Conservation (phyloP, 1,140 invertebrate genomes). For the Drosophila ercepeae region DNA sequence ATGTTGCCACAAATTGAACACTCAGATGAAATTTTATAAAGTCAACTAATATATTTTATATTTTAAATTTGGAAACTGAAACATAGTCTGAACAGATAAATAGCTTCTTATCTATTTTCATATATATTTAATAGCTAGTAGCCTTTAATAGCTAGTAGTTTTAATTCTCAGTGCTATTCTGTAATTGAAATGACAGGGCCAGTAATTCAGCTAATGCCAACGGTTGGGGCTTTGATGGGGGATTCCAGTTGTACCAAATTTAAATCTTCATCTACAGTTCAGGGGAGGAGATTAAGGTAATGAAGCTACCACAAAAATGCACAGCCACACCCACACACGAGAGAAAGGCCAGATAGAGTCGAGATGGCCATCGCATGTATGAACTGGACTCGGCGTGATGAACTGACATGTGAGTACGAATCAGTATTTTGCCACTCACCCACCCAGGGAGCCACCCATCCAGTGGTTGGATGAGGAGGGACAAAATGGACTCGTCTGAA, state of each 20-base stretch:
- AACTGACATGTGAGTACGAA: slow-evolving; percentile 41
- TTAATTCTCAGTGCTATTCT: neutral
- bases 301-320: slow-evolving; percentile 53
- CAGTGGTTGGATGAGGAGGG: slow-evolving; percentile 3
- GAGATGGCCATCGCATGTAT: slow-evolving; percentile 4
- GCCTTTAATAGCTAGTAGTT: neutral
- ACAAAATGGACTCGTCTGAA: slow-evolving; percentile 41
- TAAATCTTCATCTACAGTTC: neutral
- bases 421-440: slow-evolving; percentile 34
- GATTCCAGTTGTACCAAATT: neutral
- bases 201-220: slow-evolving; percentile 28
- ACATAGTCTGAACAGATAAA: neutral
- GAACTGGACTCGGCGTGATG: slow-evolving; percentile 29
- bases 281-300: slow-evolving; percentile 21
- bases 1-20: slow-evolving; percentile 9
- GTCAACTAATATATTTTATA: neutral
- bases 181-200: slow-evolving; percentile 37
- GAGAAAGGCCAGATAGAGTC: neutral
- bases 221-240: slow-evolving; percentile 5
- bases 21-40: neutral
- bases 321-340: slow-evolving; percentile 5
- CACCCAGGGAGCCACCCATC: neutral
- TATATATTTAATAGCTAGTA: too few species aligned
- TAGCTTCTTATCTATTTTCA: neutral
- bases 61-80: neutral